Evolutionary conservation across 2,797 vertebrate genomes (phyloP), one percentile per base, ranked within the genome.

Genomic region (Gila robusta): DNA sequence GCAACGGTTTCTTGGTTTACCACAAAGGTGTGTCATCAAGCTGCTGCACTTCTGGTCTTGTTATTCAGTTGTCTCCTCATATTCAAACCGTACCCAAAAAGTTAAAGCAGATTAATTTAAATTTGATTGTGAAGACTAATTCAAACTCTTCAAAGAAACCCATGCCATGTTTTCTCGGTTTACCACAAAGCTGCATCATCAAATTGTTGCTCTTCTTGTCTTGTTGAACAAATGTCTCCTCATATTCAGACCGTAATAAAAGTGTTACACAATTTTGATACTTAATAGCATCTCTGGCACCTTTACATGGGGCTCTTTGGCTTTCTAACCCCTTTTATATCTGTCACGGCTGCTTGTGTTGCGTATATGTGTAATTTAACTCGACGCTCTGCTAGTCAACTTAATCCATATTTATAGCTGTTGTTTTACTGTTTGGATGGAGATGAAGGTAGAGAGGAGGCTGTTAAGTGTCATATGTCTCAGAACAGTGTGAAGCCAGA

Each of bases 371-470:
- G 54, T 84, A 88, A 88, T 72, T 64, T 28, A 28, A 72, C 85
- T 64, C 64, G 21, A 10, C n/a, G 41, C 72, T 59, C 26, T 35
- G 79, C 79, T 79, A 71, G 67, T 81, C 79, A 79, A 82, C 41
- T 79, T 44, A 82, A 73, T 84, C 82, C 77, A 67, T 67, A 80
- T 86, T 86, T 86, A 79, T 77, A 64, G 62, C 79, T 49, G 66
- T 83, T 86, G 81, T 83, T 79, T 83, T 59, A 76, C 69, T 83
- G 84, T 88, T 80, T 86, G 85, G 82, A 83, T 80, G 32, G 74
- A 44, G 64, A 37, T 86, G 78, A 88, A 88, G 76, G 83, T 70
- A 84, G 64, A 76, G 82, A 79, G 62, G 62, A 72, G 23, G 26
- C 72, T 79, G 59, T 47, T 73, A 81, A 66, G 78, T 82, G 85